phyloP scores from a whole-genome alignment of 2,797 vertebrate species.

The Alcedo atthis region DNA sequence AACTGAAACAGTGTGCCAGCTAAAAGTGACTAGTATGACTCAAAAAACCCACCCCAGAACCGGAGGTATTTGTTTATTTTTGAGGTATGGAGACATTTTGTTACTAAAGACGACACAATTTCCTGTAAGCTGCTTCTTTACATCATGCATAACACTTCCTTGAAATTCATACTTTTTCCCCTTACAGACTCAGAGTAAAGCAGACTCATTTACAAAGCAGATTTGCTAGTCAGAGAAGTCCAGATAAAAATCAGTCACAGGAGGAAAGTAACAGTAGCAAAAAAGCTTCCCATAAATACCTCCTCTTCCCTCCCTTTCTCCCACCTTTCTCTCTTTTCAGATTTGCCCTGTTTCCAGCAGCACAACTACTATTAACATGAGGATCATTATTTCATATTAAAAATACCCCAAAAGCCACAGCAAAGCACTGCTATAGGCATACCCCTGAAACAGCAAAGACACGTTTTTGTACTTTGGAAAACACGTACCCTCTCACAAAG shows the following conservation, averaged over 20 bases:
- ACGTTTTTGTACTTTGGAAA: background rate
- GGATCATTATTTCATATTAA: background rate
- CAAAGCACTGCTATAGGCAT: background rate
- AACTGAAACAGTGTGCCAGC: background rate
- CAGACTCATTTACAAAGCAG: constrained; percentile 26
- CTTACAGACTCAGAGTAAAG: background rate
- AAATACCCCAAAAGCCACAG: background rate
- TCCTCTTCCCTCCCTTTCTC: background rate
- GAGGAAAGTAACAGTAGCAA: background rate
- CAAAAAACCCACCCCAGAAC: constrained; percentile 1
- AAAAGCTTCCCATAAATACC: background rate
- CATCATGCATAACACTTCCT: background rate
- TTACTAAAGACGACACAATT: constrained; percentile 44
- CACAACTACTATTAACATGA: accelerated
- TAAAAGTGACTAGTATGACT: constrained; percentile 16
- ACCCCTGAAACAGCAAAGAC: background rate
- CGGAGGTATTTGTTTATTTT: constrained; percentile 55
- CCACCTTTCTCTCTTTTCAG: background rate
- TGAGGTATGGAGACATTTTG: constrained; percentile 48
- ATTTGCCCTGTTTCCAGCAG: background rate
- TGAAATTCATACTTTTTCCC: background rate
- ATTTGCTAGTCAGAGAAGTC: background rate
- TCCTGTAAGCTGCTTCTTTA: constrained; percentile 53
- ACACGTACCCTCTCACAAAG: background rate
- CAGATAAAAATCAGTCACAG: background rate